A percentile compares a stretch with the other conserved stretches of the same genome.
These are phyloP conservation scores for Drosophila nr. perissopoda DNA, from an alignment of 2,888 invertebrate species.

Conservation along the genomic window DNA sequence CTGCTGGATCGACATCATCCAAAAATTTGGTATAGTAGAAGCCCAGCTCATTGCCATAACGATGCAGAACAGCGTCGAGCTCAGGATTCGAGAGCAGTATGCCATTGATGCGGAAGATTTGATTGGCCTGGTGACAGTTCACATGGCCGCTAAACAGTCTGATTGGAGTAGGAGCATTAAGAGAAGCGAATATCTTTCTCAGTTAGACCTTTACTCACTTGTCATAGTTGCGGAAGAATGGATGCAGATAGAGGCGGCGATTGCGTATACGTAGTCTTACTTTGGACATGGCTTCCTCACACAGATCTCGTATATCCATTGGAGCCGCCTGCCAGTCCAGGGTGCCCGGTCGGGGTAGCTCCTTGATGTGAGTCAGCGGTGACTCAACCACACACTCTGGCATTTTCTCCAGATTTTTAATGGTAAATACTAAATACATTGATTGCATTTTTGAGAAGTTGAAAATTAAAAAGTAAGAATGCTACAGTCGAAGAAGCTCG, in stretches of 20 bases:
- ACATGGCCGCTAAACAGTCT: constrained; percentile 91
- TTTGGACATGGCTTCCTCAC: constrained; percentile 88
- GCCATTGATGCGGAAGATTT: constrained; percentile 89
- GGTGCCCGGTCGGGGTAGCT: constrained; percentile 85
- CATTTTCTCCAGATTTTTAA: constrained; percentile 89
- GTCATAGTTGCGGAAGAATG: constrained; percentile 90
- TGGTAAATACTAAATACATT: constrained; percentile 86
- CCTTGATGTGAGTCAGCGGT: constrained; percentile 86
- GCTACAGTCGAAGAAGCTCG: background rate
- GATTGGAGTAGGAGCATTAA: background rate
- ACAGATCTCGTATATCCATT: constrained; percentile 85
- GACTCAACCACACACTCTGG: constrained; percentile 87
- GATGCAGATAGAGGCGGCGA: constrained; percentile 88
- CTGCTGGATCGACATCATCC: constrained; percentile 86
- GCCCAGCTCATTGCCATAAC: constrained; percentile 90
- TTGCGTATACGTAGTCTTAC: constrained; percentile 88
- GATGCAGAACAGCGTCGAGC: constrained; percentile 88
- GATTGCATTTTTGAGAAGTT: background rate
- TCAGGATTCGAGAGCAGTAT: constrained; percentile 89
- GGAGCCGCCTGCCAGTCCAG: constrained; percentile 85
- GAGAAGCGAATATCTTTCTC: background rate
- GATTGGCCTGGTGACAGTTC: constrained; percentile 89
- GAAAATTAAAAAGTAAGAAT: background rate
- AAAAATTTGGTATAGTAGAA: constrained; percentile 91
- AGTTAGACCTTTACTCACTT: constrained; percentile 84